These are phyloP conservation scores for Diorhabda elongata DNA, from an alignment of 1,140 invertebrate genomes.

Conservation along the genomic window DNA sequence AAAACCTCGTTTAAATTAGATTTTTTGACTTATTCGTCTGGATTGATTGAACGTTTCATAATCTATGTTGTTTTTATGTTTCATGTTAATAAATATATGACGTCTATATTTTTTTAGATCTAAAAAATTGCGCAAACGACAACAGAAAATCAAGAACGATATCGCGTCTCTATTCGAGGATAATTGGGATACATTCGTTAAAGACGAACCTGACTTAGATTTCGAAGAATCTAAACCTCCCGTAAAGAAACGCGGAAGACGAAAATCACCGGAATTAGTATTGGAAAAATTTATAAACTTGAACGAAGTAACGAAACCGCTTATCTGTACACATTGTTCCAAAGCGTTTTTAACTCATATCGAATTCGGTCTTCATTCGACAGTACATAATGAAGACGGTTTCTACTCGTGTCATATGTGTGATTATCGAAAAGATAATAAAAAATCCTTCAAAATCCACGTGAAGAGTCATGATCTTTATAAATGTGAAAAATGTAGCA, in stretches of 20 bases:
- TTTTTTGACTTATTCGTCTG: too few relatives aligned
- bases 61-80: too few relatives aligned
- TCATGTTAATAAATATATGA: too few relatives aligned
- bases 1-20: too few relatives aligned
- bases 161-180: too few relatives aligned
- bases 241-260: neutral
- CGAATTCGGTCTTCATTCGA: constrained; percentile 8
- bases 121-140: too few relatives aligned
- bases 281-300: constrained; percentile 11
- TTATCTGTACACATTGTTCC: constrained; percentile 4
- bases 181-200: neutral
- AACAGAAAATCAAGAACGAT: too few relatives aligned
- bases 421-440: constrained; percentile 8
- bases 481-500: constrained; percentile 50
- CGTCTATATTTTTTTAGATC: too few relatives aligned
- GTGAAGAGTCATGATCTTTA: constrained; percentile 51
- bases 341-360: constrained; percentile 1
- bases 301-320: constrained; percentile 12
- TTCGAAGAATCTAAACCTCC: neutral
- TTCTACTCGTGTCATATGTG: constrained; percentile 10
- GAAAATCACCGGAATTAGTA: neutral
- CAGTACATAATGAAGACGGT: constrained; percentile 4
- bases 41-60: too few relatives aligned
- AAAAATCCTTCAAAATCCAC: constrained; percentile 38
- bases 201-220: neutral